Conservation (phyloP, 2,888 invertebrate genomes). For the Cephus runcator region DNA sequence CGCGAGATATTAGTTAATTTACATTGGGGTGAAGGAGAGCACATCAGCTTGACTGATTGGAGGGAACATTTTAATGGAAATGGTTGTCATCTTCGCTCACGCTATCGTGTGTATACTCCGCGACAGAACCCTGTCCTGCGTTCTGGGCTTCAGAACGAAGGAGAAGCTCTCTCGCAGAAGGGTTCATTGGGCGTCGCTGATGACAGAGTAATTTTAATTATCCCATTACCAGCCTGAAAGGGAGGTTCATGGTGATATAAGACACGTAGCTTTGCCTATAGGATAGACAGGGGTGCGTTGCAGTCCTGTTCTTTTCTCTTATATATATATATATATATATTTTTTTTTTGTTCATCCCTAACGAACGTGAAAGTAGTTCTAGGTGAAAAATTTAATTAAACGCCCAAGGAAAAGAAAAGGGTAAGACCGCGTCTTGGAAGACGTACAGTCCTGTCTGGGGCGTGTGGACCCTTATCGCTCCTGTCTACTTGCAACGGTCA, state of each 20-base stretch:
- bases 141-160: not conserved
- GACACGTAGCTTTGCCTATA: not conserved
- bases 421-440: constrained; percentile 28
- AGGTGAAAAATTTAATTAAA: constrained; percentile 46
- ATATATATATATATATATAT: not conserved
- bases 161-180: not conserved
- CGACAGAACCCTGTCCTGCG: not conserved
- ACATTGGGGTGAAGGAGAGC: not conserved
- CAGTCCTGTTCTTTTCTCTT: not conserved
- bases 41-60: not conserved
- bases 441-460: constrained; percentile 22
- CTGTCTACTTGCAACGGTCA: constrained; percentile 10
- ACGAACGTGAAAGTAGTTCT: constrained; percentile 24
- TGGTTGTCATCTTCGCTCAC: constrained; percentile 21
- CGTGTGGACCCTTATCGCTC: not conserved
- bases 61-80: constrained; percentile 21
- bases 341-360: constrained; percentile 30
- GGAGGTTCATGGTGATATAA: not conserved
- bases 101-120: not conserved
- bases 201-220: constrained; percentile 43
- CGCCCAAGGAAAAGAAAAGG: constrained; percentile 29
- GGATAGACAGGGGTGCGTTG: not conserved
- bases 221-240: constrained; percentile 31
- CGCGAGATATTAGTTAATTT: too few relatives aligned
- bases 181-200: not conserved